These are phyloP conservation scores for Vireo griseus DNA, from an alignment of 2,797 vertebrate species.

Conservation along the genomic window DNA sequence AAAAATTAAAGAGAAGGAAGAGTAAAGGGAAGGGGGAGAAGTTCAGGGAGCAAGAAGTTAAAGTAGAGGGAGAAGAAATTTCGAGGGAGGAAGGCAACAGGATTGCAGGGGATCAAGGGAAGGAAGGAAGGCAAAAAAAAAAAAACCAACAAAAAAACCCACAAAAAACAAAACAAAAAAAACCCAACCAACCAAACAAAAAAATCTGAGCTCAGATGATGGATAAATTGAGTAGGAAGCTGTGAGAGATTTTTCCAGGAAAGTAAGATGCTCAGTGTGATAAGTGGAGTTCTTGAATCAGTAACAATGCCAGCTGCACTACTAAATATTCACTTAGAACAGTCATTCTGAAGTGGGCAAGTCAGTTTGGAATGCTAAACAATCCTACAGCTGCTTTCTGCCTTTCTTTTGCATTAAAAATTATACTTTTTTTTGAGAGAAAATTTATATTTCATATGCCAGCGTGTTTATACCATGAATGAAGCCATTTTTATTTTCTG, in stretches of 20 bases:
- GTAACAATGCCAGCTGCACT: conserved; percentile 46
- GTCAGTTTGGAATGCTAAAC: conserved; percentile 28
- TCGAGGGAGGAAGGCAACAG: neutral
- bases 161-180: no score
- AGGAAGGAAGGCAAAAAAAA: neutral
- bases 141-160: neutral
- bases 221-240: conserved; percentile 14
- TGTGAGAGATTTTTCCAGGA: conserved; percentile 28
- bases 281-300: conserved; percentile 57
- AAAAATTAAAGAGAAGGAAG: neutral
- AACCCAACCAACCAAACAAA: no score
- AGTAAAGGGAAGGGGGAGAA: neutral
- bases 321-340: conserved; percentile 47
- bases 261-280: neutral
- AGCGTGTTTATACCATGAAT: neutral
- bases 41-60: neutral
- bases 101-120: neutral
- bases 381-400: neutral
- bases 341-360: neutral
- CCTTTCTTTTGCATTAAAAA: neutral
- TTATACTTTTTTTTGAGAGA: neutral
- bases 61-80: neutral
- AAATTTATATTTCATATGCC: neutral
- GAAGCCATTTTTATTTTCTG: neutral
- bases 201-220: neutral